Evolutionary conservation across 1,140 invertebrate genomes (phyloP).

Genomic region (Carposina sasakii): DNA sequence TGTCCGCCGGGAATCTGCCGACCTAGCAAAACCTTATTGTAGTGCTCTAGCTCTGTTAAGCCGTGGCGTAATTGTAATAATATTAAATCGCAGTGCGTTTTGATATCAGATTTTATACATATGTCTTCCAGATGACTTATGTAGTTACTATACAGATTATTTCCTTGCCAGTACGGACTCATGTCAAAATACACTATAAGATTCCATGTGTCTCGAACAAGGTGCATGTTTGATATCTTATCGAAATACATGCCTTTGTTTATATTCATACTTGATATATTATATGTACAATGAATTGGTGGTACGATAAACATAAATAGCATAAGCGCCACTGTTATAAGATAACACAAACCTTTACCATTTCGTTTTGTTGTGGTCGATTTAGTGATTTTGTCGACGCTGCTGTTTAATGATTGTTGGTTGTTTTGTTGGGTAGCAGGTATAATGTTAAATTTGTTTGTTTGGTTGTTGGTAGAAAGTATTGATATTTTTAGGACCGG

Average conservation of each 20-base stretch:
- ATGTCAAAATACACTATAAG: constrained; percentile 25
- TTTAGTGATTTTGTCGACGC: background rate
- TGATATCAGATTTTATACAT: background rate
- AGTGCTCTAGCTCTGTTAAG: constrained; percentile 16
- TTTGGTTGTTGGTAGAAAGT: background rate
- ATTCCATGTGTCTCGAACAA: constrained; percentile 27
- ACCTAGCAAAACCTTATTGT: constrained; percentile 12
- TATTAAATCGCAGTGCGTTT: constrained; percentile 9
- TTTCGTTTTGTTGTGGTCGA: background rate
- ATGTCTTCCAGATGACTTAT: background rate
- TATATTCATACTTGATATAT: background rate
- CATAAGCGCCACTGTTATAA: background rate
- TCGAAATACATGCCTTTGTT: constrained; percentile 13
- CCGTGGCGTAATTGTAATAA: constrained; percentile 19
- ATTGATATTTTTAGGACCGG: constrained; percentile 12
- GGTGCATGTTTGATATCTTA: constrained; percentile 18
- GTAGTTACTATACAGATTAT: constrained; percentile 3
- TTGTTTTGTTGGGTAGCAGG: too few relatives aligned
- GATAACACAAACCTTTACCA: background rate
- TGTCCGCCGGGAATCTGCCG: constrained; percentile 5
- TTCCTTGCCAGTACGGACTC: constrained; percentile 19
- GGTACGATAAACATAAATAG: background rate
- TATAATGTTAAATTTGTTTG: too few relatives aligned
- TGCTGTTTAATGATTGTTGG: background rate
- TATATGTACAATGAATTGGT: background rate